phyloP scores from a whole-genome alignment of 2,113 vertebrate genomes.

The Eudyptes chrysolophus region DNA sequence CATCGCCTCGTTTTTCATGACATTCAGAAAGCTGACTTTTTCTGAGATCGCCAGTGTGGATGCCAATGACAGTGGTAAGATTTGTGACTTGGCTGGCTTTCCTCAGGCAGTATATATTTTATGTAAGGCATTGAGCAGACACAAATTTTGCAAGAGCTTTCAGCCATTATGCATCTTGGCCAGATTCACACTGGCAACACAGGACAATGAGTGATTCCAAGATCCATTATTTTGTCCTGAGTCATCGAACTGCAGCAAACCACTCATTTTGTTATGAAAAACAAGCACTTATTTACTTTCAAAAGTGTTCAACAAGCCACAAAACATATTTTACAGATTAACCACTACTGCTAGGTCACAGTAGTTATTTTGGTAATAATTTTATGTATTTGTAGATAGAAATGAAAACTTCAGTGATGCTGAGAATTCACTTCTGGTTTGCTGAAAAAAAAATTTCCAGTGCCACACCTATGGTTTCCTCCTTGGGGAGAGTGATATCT shows the following conservation, averaged over 20 bases:
- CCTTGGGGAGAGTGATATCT: background rate
- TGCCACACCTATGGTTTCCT: background rate
- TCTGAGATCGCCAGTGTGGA: background rate
- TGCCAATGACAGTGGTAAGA: background rate
- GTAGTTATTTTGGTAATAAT: constrained; percentile 1
- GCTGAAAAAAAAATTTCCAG: background rate
- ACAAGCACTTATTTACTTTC: constrained; percentile 31
- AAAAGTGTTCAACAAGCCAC: background rate
- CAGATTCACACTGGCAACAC: constrained; percentile 42
- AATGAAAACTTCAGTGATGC: background rate
- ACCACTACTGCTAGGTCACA: background rate
- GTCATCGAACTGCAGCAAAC: constrained; percentile 29
- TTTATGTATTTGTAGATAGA: background rate
- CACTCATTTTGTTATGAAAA: constrained; percentile 56
- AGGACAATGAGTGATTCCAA: constrained; percentile 43
- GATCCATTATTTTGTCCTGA: constrained; percentile 59
- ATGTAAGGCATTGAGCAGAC: constrained; percentile 1
- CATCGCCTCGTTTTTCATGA: background rate
- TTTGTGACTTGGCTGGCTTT: background rate
- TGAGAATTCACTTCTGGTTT: background rate
- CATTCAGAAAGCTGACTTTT: background rate
- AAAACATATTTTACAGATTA: constrained; percentile 48
- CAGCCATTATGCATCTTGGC: constrained; percentile 18
- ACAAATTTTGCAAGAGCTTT: constrained; percentile 38
- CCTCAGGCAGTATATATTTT: background rate